Evolutionary conservation across 2,888 invertebrate species (phyloP), one percentile per base, ranked within the genome.

Genomic region (Acronicta alni): DNA sequence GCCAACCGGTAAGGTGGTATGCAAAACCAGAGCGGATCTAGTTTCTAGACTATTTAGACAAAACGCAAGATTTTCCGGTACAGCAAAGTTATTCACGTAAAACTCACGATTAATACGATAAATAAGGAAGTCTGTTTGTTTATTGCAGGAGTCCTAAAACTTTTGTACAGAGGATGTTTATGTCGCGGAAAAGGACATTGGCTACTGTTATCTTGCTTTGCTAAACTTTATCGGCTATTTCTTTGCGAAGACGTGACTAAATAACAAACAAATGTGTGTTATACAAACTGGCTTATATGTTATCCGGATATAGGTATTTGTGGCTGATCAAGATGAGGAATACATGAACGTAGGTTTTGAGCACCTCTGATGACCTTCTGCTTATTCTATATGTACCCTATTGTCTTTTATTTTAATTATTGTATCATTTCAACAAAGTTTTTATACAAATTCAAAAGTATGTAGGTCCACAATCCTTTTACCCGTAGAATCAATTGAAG

Each of bases 391-490:
- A 26, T 10, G 3, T 26, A 10, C 26, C 26, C 0, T 14, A 14
- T 14, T 14, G 12, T 32, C 14, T 14, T 32, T n/a, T n/a, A n/a
- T n/a, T n/a, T n/a, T n/a, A n/a, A n/a, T n/a, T n/a, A n/a, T n/a
- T n/a, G n/a, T n/a, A n/a, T n/a, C n/a, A n/a, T n/a, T n/a, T n/a
- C n/a, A n/a, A n/a, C n/a, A n/a, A n/a, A n/a, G n/a, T n/a, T n/a
- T n/a, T n/a, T n/a, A n/a, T n/a, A n/a, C n/a, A n/a, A 14, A 32
- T 3, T 32, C 14, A 32, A 14, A 32, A 14, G 32, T 32, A 14
- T 8, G 3, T 26, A 26, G n/a, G n/a, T n/a, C n/a, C n/a, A 57
- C 69, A 77, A 78, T 75, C 60, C 72, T 72, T 75, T 77, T 65
- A 77, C 72, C 44, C 15, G 52, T 67, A 58, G 60, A 77, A 69